These are phyloP conservation scores for Craniophora ligustri DNA, from an alignment of 2,888 invertebrate genomes.

Conservation along the genomic window DNA sequence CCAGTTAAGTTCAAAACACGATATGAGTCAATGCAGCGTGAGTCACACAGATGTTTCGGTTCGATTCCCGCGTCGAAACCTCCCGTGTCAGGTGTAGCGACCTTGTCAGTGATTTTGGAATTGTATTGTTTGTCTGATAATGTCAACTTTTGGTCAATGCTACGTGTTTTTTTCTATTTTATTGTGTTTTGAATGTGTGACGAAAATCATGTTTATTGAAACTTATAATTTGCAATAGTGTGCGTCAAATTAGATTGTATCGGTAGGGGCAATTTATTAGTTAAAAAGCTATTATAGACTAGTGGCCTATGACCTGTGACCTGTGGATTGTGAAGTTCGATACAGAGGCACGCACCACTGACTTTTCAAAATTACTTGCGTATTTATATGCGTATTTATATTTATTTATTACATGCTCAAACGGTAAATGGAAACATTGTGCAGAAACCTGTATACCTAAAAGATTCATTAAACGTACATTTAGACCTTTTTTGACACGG, in stretches of 20 bases:
- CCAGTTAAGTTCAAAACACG: constrained; percentile 10
- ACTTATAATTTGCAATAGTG: neutral
- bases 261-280: no score
- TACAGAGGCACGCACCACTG: no score
- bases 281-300: no score
- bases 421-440: no score
- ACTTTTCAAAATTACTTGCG: no score
- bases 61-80: constrained; percentile 51
- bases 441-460: no score
- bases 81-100: constrained; percentile 44
- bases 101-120: constrained; percentile 48
- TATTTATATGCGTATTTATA: no score
- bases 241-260: neutral
- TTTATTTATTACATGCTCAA: no score
- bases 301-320: no score
- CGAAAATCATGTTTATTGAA: neutral
- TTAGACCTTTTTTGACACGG: no score
- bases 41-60: constrained; percentile 57
- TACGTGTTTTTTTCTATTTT: neutral
- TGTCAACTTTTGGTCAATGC: constrained; percentile 29
- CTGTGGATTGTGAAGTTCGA: no score
- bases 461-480: no score
- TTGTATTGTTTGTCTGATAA: constrained; percentile 39
- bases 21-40: constrained; percentile 49
- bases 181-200: neutral